Conservation (phyloP, 2,113 vertebrate genomes). For the Danionella cerebrum region DNA sequence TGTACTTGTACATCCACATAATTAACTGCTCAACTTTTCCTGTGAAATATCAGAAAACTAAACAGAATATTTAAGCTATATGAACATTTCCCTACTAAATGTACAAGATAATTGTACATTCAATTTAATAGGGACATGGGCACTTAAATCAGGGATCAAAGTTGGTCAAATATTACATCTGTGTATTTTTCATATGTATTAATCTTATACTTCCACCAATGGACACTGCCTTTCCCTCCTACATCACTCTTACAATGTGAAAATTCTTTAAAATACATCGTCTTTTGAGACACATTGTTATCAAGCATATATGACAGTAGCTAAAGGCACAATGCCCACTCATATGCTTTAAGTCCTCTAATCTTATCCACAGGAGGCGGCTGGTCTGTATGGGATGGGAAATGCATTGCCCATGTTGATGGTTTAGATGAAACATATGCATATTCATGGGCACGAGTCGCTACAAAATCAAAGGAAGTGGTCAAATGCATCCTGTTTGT, state of each 20-base stretch:
- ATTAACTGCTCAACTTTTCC: no score
- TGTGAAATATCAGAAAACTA: no score
- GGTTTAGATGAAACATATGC: constrained; percentile 8
- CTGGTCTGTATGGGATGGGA: constrained; percentile 17
- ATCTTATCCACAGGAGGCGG: neutral
- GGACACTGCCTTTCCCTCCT: neutral
- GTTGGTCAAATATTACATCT: constrained; percentile 41
- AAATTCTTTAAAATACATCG: constrained; percentile 7
- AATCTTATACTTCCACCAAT: neutral
- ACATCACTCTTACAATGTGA: neutral
- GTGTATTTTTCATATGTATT: constrained; percentile 5
- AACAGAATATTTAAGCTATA: no score
- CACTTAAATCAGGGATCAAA: constrained; percentile 44
- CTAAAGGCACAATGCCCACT: constrained; percentile 5
- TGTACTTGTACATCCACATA: no score
- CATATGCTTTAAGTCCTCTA: constrained; percentile 12
- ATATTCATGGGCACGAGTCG: neutral
- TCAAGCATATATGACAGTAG: neutral
- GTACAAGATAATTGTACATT: no score
- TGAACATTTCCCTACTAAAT: no score
- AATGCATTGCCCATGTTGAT: neutral
- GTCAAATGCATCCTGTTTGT: neutral
- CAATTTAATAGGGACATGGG: no score
- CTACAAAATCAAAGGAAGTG: neutral
- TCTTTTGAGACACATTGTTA: constrained; percentile 5